Base-by-base conservation (phyloP, 2,888 invertebrate species). In the Liodrosophila aerea region DNA sequence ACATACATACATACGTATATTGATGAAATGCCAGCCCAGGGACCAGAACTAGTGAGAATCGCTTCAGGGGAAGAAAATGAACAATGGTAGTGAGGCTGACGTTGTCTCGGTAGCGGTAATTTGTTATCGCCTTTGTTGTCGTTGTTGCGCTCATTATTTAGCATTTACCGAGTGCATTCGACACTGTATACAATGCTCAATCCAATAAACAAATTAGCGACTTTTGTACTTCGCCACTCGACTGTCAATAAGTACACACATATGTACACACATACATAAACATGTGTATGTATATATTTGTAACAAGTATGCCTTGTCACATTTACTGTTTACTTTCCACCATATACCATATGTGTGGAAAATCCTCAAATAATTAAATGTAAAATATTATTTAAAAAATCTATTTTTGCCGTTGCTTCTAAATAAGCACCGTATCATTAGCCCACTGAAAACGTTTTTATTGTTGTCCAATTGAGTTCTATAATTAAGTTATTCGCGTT, bases 171-270 rank as follows among this genome's bases (percentile, higher is more conserved):
- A 73, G 51, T 61, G 57, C 49, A 70, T 63, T 85, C 62, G 59
- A 61, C 56, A 73, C 60, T 71, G 65, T 68, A 76, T 82, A 70
- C 63, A 68, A 63, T 76, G 66, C 54, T 56, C 70, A 76, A 76
- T 84, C 53, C 63, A 85, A 76, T 82, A 82, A 84, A 76, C 76
- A 86, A 84, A 83, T 84, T 72, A 86, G 62, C 52, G 59, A 57
- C 85, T 78, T 83, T 86, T 83, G 82, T 83, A 46, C 56, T 72
- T 68, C 81, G 84, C 60, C 74, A 81, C 76, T 76, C 65, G 62
- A 74, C 46, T 76, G 72, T 31, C 46, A 72, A 60, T 49, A 47
- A 58, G 65, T 47, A 53, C 29, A 62, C n/a, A n/a, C n/a, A n/a
- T n/a, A n/a, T n/a, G n/a, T n/a, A n/a, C n/a, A n/a, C n/a, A n/a